A percentile compares a stretch with the other conserved stretches of the same genome.
These are phyloP conservation scores for Phaethornis superciliosus DNA, from an alignment of 2,113 vertebrate genomes.

Conservation along the genomic window DNA sequence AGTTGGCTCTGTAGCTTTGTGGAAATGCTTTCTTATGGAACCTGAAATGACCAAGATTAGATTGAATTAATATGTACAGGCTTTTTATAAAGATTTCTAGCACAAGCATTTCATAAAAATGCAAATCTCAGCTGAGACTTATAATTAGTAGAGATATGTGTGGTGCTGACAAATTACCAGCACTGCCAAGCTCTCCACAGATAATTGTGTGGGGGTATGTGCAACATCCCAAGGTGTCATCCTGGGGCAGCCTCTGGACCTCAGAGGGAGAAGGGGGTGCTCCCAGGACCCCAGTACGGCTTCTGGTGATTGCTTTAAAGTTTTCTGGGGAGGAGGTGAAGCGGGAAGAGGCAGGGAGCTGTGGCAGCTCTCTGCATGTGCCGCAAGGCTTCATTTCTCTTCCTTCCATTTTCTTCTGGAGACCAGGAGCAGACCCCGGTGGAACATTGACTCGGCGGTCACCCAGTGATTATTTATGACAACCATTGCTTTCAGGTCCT, in stretches of 20 bases:
- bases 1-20: slow-evolving; percentile 65
- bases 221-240: neutral
- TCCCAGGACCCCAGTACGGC: accelerated
- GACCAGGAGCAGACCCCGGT: neutral
- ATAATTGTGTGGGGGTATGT: neutral
- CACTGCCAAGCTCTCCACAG: slow-evolving; percentile 1
- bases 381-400: neutral
- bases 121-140: slow-evolving; percentile 75
- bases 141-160: slow-evolving; percentile 71
- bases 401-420: neutral
- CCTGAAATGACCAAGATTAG: slow-evolving; percentile 72
- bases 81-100: slow-evolving; percentile 68
- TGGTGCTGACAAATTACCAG: slow-evolving; percentile 39
- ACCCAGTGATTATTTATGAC: neutral
- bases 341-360: neutral
- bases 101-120: slow-evolving; percentile 76
- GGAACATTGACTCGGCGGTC: neutral
- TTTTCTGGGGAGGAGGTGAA: neutral
- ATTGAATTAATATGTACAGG: slow-evolving; percentile 68
- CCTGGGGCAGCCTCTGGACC: neutral
- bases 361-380: neutral
- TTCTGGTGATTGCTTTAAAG: neutral
- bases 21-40: slow-evolving; percentile 59
- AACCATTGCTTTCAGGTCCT: neutral
- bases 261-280: accelerated